A percentile compares a stretch with the other conserved stretches of the same genome.
Conservation (phyloP, 2,113 vertebrate genomes). For the Vulpes ferrilata region DNA sequence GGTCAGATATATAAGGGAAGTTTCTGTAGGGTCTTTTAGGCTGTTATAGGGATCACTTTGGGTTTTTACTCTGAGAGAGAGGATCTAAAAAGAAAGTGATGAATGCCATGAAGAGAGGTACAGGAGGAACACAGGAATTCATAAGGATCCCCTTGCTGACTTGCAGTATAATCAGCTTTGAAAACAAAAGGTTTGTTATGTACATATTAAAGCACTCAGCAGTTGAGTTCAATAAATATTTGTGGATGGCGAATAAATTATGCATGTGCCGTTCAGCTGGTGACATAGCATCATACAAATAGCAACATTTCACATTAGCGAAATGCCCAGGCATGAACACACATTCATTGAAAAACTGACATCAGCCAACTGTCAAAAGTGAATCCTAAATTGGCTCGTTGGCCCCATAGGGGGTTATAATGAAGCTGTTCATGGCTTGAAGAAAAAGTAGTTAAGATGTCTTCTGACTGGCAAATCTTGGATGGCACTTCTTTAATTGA, state of each 20-base stretch:
- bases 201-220: not conserved
- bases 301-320: not conserved
- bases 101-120: not conserved
- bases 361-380: conserved; percentile 48
- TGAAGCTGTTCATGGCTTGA: conserved; percentile 21
- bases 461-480: conserved; percentile 48
- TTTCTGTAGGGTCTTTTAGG: not conserved
- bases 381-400: conserved; percentile 8
- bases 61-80: not conserved
- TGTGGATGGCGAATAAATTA: conserved; percentile 43
- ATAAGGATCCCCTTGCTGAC: not conserved
- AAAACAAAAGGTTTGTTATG: conserved; percentile 42
- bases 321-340: conserved; percentile 10
- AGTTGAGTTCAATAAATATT: conserved; percentile 60
- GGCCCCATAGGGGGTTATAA: not conserved
- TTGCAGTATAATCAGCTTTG: conserved; percentile 25
- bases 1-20: not conserved
- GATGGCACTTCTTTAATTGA: conserved; percentile 54
- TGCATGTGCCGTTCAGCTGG: conserved; percentile 37
- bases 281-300: not conserved
- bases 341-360: conserved; percentile 20
- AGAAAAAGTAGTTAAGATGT: conserved; percentile 58
- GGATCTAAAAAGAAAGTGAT: not conserved
- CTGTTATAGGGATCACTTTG: not conserved
- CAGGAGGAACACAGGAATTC: not conserved